Conservation (phyloP, 35 echinoderm and acorn worm species). For the Stichopus chloronotus region DNA sequence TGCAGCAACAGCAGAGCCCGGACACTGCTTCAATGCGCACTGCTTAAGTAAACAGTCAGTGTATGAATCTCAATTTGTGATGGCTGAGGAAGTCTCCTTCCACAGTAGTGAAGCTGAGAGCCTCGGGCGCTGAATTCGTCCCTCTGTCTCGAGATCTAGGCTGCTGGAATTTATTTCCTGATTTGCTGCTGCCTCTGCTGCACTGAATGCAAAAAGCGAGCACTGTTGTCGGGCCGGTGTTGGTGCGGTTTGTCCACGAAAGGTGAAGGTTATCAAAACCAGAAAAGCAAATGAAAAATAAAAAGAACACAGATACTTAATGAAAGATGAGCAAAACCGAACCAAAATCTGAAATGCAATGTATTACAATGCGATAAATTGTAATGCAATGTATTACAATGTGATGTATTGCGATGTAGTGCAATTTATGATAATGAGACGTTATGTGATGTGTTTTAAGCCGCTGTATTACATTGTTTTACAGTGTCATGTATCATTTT, state of each 20-base stretch:
- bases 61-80: conserved; percentile 63
- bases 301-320: not conserved
- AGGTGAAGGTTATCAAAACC: not conserved
- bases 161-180: conserved; percentile 43
- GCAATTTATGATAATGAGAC: too few relatives aligned
- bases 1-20: not conserved
- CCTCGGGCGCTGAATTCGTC: conserved; percentile 29
- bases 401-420: too few relatives aligned
- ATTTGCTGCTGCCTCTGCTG: not conserved
- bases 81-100: conserved; percentile 28
- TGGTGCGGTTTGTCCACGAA: not conserved
- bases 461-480: too few relatives aligned
- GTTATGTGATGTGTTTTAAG: too few relatives aligned
- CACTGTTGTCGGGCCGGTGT: not conserved
- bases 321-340: too few relatives aligned
- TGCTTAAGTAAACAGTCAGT: conserved; percentile 49
- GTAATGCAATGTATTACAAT: too few relatives aligned
- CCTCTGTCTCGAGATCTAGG: conserved; percentile 32
- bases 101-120: not conserved
- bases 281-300: not conserved
- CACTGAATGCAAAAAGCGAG: too few relatives aligned
- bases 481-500: too few relatives aligned
- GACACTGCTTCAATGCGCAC: conserved; percentile 30
- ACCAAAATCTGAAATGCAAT: too few relatives aligned
- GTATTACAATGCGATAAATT: too few relatives aligned